These are phyloP conservation scores for Herpetotheres cachinnans DNA, from an alignment of 2,113 vertebrate genomes.

Conservation along the genomic window DNA sequence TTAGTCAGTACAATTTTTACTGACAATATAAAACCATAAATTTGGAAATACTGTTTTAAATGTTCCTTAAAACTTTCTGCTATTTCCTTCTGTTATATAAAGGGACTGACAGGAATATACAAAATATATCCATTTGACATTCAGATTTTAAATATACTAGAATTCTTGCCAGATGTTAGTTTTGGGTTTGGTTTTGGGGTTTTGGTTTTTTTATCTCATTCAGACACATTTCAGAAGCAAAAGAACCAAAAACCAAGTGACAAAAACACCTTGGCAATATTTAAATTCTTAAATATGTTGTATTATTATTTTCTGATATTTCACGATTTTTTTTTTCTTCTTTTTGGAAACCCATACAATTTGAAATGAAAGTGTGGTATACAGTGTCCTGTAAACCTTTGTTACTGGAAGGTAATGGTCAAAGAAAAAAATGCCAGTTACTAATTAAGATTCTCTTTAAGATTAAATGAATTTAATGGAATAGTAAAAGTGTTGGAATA, in stretches of 20 bases:
- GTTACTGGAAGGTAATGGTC: neutral
- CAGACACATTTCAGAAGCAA: neutral
- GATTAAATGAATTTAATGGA: neutral
- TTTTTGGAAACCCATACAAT: neutral
- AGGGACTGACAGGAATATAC: neutral
- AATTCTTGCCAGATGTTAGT: neutral
- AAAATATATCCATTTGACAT: neutral
- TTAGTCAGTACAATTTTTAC: neutral
- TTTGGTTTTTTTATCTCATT: neutral
- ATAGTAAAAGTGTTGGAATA: neutral
- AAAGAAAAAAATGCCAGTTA: neutral
- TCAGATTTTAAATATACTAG: neutral
- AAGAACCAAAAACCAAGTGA: neutral
- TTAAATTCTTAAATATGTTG: neutral
- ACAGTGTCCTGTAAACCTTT: neutral
- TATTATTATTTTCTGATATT: neutral
- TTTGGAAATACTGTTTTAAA: neutral
- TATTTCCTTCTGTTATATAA: neutral
- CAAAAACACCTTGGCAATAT: neutral
- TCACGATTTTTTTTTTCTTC: neutral
- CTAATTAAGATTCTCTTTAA: neutral
- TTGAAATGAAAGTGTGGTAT: neutral
- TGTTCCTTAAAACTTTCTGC: neutral
- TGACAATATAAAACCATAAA: neutral
- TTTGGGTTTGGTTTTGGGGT: neutral